Conservation (phyloP, 2,797 vertebrate species). For the Loriculus beryllinus region DNA sequence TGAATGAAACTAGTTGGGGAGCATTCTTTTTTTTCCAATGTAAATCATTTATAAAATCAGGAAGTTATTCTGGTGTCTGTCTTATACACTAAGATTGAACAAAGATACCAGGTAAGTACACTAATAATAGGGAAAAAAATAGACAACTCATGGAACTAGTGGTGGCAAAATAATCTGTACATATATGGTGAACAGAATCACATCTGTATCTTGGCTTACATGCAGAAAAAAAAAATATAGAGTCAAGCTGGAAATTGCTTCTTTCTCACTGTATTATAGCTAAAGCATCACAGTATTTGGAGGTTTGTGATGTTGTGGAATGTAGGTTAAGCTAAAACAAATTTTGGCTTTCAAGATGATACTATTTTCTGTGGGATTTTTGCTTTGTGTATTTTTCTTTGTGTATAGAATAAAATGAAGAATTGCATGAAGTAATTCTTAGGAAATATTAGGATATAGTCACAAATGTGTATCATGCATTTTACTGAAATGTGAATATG, state of each 20-base stretch:
- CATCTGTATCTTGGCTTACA: background rate
- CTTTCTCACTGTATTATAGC: background rate
- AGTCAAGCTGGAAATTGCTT: background rate
- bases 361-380: background rate
- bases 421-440: background rate
- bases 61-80: background rate
- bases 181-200: background rate
- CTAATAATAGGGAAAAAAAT: background rate
- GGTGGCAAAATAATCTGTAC: background rate
- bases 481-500: slow-evolving; percentile 18
- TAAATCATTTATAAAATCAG: background rate
- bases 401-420: slow-evolving; percentile 40
- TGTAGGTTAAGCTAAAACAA: background rate
- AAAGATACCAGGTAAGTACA: slow-evolving; percentile 52
- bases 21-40: background rate
- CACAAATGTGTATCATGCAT: background rate
- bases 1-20: background rate
- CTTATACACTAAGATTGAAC: background rate
- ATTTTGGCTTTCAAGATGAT: background rate
- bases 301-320: background rate
- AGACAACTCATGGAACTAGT: background rate
- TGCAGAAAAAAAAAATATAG: background rate
- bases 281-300: slow-evolving; percentile 9
- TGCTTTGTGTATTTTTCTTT: slow-evolving; percentile 23
- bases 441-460: background rate